Base-by-base conservation (phyloP, 2,888 invertebrate species). In the Drosophila vallismaia region DNA sequence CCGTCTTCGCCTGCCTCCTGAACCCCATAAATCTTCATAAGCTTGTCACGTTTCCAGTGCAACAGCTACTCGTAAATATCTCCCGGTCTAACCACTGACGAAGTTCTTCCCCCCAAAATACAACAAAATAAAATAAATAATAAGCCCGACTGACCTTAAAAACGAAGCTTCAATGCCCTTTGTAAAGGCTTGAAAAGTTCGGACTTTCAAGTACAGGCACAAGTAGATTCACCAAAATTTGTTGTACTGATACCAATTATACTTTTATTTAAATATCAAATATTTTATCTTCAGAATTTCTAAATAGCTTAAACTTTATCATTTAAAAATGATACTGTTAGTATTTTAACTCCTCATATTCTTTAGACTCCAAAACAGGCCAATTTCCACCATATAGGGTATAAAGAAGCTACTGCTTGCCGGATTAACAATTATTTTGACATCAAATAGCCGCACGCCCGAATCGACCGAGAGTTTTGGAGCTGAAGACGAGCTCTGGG, bases 1-100 rank as follows among this genome's bases (percentile, higher is more conserved):
- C 58, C 50, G 54, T 53, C 54, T 58, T 59, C 59, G 59, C 54
- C 70, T 64, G 52, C 62, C 71, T 67, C 53, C 82, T 76, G 88
- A 89, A 89, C 88, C 77, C 87, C 75, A 89, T 90, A 89, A 90
- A 90, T 89, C 89, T 90, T 89, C 89, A 90, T 88, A 90, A 90
- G 86, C 89, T 87, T 89, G 90, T 90, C 90, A 90, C 90, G 90
- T 90, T 90, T 89, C 83, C 77, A 89, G 88, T 89, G 85, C 90
- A 89, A 88, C 87, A 83, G 84, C 86, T 76, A 85, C 84, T 85
- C 85, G 88, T 88, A 89, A 90, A 89, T 90, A 86, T 86, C 74
- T 79, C 74, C 54, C 59, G 54, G 49, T 14, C 57, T 42, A 46
- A 58, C 45, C 50, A 72, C 76, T 80, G 78, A 79, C 72, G 71